These are phyloP conservation scores for Germaria angustata DNA, from an alignment of 2,888 invertebrate species.

Conservation along the genomic window DNA sequence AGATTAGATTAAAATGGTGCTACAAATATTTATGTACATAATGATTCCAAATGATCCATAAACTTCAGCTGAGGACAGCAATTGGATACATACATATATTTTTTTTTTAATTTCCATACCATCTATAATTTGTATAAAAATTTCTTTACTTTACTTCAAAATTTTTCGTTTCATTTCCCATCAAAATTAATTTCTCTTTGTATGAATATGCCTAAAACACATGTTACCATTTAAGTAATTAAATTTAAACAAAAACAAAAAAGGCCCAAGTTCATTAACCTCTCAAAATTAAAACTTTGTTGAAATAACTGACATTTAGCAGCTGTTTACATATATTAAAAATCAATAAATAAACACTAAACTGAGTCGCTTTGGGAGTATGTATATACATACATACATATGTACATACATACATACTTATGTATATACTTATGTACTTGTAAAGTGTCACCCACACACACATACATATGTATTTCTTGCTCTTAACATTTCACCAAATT, in stretches of 20 bases:
- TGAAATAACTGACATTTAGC: conserved; percentile 9
- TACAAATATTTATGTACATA: too few relatives aligned
- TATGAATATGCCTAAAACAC: not conserved
- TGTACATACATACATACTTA: too few relatives aligned
- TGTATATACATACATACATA: too few relatives aligned
- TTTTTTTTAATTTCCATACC: too few relatives aligned
- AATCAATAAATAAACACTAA: not conserved
- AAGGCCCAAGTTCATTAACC: conserved; percentile 23
- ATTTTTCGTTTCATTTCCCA: too few relatives aligned
- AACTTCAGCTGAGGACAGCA: too few relatives aligned
- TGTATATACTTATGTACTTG: too few relatives aligned
- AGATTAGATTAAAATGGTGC: too few relatives aligned
- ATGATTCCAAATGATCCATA: too few relatives aligned
- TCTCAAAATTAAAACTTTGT: not conserved
- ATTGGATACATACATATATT: too few relatives aligned
- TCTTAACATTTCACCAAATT: conserved; percentile 13
- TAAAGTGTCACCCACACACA: not conserved
- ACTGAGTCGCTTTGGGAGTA: not conserved
- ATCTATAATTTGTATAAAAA: too few relatives aligned
- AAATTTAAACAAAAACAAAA: not conserved
- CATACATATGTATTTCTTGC: not conserved
- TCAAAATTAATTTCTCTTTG: not conserved
- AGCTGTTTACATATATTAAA: conserved; percentile 30
- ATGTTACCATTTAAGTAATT: not conserved
- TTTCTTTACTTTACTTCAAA: too few relatives aligned